Conservation (phyloP, 2,113 vertebrate genomes). For the Oplegnathus fasciatus region DNA sequence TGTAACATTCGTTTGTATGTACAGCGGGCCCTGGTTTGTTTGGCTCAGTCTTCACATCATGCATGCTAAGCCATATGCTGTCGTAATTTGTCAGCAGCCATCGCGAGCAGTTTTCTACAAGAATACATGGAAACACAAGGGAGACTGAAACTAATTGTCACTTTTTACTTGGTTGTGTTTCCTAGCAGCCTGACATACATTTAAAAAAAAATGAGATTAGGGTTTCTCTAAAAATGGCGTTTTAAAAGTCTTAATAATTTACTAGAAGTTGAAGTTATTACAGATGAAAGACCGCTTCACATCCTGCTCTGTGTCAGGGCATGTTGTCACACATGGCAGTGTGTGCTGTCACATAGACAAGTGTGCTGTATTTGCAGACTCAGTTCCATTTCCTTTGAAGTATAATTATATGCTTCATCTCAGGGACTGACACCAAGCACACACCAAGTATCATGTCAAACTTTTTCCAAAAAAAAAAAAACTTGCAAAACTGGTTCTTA, state of each 20-base stretch:
- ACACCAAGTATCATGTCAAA: slow-evolving; percentile 41
- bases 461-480: slow-evolving; percentile 19
- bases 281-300: slow-evolving; percentile 49
- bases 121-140: background rate
- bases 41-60: slow-evolving; percentile 3
- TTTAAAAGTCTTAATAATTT: slow-evolving; percentile 50
- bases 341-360: slow-evolving; percentile 33
- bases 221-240: background rate
- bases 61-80: slow-evolving; percentile 9
- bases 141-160: background rate
- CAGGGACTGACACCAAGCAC: slow-evolving; percentile 33
- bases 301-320: slow-evolving; percentile 21
- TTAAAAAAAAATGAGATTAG: background rate
- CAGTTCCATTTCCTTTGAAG: slow-evolving; percentile 51
- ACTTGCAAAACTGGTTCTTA: slow-evolving; percentile 3
- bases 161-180: background rate
- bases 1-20: background rate
- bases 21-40: background rate
- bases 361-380: slow-evolving; percentile 35
- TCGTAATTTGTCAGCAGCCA: slow-evolving; percentile 4
- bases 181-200: background rate
- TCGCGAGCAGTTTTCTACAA: background rate
- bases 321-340: slow-evolving; percentile 46
- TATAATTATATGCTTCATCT: slow-evolving; percentile 60
- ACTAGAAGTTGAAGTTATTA: slow-evolving; percentile 23